phyloP scores from a whole-genome alignment of 2,888 invertebrate genomes.

The Acanthosoma haemorrhoidale region DNA sequence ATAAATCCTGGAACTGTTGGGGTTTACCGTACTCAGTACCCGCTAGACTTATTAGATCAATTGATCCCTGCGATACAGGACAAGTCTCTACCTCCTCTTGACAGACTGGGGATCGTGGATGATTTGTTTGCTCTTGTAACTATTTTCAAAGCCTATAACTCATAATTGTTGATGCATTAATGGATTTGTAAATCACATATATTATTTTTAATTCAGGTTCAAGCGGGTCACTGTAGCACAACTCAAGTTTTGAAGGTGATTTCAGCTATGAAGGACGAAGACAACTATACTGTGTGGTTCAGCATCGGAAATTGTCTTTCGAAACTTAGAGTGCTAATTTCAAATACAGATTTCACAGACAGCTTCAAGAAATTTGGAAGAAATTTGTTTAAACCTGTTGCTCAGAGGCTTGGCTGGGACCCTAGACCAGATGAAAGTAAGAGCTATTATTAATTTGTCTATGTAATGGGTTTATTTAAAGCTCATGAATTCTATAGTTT shows the following conservation, averaged over 20 bases:
- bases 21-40: conserved; percentile 84
- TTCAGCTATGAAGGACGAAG: conserved; percentile 76
- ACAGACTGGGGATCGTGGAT: conserved; percentile 82
- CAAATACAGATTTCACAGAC: conserved; percentile 70
- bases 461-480: no score
- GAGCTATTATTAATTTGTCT: no score
- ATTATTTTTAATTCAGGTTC: conserved; percentile 48
- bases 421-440: conserved; percentile 68
- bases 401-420: conserved; percentile 78
- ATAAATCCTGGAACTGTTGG: conserved; percentile 83
- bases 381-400: conserved; percentile 66
- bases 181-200: neutral
- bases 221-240: conserved; percentile 77
- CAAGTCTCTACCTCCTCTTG: conserved; percentile 75
- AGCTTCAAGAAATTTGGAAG: conserved; percentile 70
- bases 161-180: neutral
- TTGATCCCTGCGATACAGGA: conserved; percentile 75
- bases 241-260: conserved; percentile 78
- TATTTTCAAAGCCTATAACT: neutral
- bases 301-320: conserved; percentile 71
- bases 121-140: conserved; percentile 83
- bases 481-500: no score
- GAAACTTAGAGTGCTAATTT: conserved; percentile 69
- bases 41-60: conserved; percentile 65
- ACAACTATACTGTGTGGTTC: conserved; percentile 86